Evolutionary conservation across 2,797 vertebrate genomes (phyloP).

Genomic region (Phylloscopus collybita): DNA sequence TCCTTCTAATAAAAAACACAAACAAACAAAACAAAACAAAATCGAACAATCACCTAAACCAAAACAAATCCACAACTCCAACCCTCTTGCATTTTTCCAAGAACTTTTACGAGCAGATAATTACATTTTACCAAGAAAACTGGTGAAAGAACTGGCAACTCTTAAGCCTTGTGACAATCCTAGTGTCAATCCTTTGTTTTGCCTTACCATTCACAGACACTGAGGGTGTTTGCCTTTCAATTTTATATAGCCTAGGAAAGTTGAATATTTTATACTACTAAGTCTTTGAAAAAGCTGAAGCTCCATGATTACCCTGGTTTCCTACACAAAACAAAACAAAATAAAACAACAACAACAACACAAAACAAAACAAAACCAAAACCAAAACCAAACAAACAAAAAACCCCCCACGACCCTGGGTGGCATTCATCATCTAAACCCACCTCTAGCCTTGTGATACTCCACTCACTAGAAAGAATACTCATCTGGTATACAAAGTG

Average conservation of each 20-base stretch:
- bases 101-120: not conserved
- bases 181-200: not conserved
- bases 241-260: not conserved
- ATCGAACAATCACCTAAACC: not conserved
- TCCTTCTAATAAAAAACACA: accelerated
- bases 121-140: not conserved
- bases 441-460: not conserved
- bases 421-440: not conserved
- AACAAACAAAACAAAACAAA: not conserved
- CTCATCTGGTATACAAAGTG: not conserved
- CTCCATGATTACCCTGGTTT: not conserved
- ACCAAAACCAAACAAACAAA: not conserved
- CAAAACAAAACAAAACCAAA: not conserved
- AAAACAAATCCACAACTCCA: not conserved
- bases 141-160: not conserved
- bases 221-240: not conserved
- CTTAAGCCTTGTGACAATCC: not conserved
- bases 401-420: no score
- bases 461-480: not conserved
- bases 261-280: not conserved
- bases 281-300: not conserved
- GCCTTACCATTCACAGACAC: not conserved
- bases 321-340: not conserved
- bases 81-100: not conserved
- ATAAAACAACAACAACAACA: not conserved